Conservation (phyloP, 2,888 invertebrate genomes). For the Meghimatium bilineatum region DNA sequence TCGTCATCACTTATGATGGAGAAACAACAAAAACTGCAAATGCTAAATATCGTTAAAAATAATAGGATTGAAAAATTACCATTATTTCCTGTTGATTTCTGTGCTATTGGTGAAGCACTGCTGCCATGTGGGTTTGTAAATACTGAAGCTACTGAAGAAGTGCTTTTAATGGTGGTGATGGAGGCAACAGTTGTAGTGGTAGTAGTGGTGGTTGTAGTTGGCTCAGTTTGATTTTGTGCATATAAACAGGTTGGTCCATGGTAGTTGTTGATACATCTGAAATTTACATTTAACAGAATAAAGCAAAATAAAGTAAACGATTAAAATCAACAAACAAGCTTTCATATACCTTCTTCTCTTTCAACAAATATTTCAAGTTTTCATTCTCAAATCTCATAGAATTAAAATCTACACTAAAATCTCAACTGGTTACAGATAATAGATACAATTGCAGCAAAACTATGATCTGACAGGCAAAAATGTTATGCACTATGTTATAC, state of each 20-base stretch:
- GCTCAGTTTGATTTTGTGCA: constrained; percentile 19
- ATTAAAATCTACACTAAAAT: too few species aligned
- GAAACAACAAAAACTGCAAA: too few species aligned
- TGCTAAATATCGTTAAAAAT: background rate
- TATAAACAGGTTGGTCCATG: constrained; percentile 48
- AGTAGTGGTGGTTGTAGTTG: background rate
- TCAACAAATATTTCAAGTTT: too few species aligned
- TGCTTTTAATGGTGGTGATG: background rate
- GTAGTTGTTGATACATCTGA: constrained; percentile 48
- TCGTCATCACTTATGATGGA: too few species aligned
- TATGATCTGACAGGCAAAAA: too few species aligned
- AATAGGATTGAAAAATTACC: background rate
- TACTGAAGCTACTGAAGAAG: background rate
- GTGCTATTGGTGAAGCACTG: background rate
- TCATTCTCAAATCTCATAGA: too few species aligned
- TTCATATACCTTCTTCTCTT: too few species aligned
- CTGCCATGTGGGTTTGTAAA: background rate
- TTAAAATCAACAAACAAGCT: too few species aligned
- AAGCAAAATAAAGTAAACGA: background rate
- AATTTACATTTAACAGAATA: background rate
- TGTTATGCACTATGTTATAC: too few species aligned
- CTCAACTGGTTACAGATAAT: too few species aligned
- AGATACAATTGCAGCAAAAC: too few species aligned
- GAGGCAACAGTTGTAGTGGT: background rate
- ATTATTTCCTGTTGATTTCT: constrained; percentile 18